Conservation (phyloP, 1,140 invertebrate species). For the Anagrus nilaparvatae region DNA sequence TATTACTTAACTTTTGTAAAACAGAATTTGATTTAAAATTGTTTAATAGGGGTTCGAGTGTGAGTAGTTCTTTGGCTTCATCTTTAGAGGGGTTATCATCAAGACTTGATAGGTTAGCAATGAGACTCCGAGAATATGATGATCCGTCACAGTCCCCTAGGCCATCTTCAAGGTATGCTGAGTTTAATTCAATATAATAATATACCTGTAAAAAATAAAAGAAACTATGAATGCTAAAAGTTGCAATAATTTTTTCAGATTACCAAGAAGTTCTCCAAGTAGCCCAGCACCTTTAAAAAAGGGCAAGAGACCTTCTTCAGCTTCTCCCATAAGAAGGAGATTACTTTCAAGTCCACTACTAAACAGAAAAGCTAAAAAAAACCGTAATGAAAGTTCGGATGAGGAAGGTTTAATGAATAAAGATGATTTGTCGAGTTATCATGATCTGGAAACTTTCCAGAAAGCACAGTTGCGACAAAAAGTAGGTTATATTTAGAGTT, state of each 20-base stretch:
- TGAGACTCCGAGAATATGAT: slow-evolving; percentile 36
- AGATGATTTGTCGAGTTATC: slow-evolving; percentile 60
- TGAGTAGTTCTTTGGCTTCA: slow-evolving; percentile 34
- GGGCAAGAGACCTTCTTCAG: slow-evolving; percentile 62
- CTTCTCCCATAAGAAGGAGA: slow-evolving; percentile 63
- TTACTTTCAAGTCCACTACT: slow-evolving; percentile 72
- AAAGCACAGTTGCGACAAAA: slow-evolving; percentile 89
- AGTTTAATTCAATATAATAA: neutral
- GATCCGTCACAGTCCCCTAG: slow-evolving; percentile 37
- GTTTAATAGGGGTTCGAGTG: slow-evolving; percentile 29
- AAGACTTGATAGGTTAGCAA: slow-evolving; percentile 34
- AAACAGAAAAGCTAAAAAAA: slow-evolving; percentile 61
- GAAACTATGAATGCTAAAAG: slow-evolving; percentile 1
- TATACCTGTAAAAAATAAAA: slow-evolving; percentile 7
- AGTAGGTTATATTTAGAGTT: slow-evolving; percentile 48
- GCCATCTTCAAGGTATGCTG: slow-evolving; percentile 30
- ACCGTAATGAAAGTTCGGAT: slow-evolving; percentile 75
- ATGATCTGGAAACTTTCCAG: slow-evolving; percentile 87
- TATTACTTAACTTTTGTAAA: too few relatives aligned
- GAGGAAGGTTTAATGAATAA: slow-evolving; percentile 63
- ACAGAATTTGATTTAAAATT: too few relatives aligned
- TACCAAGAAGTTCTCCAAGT: slow-evolving; percentile 59
- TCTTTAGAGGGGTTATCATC: slow-evolving; percentile 36
- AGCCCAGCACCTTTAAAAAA: slow-evolving; percentile 62
- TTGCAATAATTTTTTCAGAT: slow-evolving; percentile 27